Evolutionary conservation across 2,797 vertebrate species (phyloP).

Genomic region (Sebastes miniatus): DNA sequence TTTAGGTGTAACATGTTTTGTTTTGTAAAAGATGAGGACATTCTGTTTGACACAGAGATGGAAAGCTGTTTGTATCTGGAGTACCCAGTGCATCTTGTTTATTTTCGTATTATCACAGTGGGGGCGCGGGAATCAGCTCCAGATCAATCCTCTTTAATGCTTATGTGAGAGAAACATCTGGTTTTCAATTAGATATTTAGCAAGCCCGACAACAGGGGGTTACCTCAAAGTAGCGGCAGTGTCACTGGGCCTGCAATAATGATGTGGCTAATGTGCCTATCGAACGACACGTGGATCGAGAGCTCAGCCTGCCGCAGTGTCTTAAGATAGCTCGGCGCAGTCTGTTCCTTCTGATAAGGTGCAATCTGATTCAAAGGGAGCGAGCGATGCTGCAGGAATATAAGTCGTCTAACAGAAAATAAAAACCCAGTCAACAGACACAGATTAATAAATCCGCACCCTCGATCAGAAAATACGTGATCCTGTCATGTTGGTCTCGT

Average conservation of each 20-base stretch:
- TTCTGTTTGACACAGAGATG: conserved; percentile 17
- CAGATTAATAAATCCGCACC: conserved; percentile 71
- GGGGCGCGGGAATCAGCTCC: conserved; percentile 44
- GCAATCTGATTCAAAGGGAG: conserved; percentile 74
- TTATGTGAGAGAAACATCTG: conserved; percentile 70
- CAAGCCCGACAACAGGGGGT: conserved; percentile 45
- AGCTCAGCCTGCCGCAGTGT: conserved; percentile 71
- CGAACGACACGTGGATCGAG: conserved; percentile 60
- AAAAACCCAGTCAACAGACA: conserved; percentile 69
- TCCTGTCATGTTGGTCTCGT: conserved; percentile 60
- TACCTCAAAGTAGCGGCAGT: conserved; percentile 59
- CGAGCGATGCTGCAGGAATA: conserved; percentile 66
- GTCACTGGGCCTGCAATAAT: conserved; percentile 67
- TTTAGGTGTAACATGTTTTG: background rate
- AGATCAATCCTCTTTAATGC: conserved; percentile 73
- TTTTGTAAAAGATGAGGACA: background rate
- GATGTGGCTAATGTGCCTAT: conserved; percentile 78
- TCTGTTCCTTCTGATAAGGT: conserved; percentile 79
- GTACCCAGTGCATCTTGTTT: conserved; percentile 46
- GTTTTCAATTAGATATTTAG: conserved; percentile 76
- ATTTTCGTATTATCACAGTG: conserved; percentile 60
- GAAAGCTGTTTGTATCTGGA: conserved; percentile 8
- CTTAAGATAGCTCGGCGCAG: conserved; percentile 66
- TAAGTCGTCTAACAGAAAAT: conserved; percentile 64
- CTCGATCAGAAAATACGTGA: conserved; percentile 45